These are phyloP conservation scores for Rhagoletis pomonella DNA, from an alignment of 1,140 invertebrate species.

Conservation along the genomic window DNA sequence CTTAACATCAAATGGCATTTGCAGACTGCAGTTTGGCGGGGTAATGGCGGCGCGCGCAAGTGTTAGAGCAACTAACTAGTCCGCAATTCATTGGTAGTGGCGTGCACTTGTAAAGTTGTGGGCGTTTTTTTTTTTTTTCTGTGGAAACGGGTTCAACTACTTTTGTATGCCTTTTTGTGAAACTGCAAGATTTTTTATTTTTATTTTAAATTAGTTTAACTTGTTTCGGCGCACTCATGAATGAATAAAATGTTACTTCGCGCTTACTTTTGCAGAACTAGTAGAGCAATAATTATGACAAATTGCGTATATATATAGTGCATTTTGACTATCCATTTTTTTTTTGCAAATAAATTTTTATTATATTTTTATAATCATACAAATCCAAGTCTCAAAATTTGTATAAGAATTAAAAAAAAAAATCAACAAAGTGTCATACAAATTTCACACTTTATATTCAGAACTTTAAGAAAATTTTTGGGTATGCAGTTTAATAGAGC, in stretches of 20 bases:
- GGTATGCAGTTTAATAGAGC: too few relatives aligned
- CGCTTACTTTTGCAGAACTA: too few relatives aligned
- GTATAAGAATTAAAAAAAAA: too few relatives aligned
- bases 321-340: too few relatives aligned
- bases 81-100: neutral
- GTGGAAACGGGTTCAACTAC: neutral
- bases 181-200: neutral
- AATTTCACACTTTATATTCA: too few relatives aligned
- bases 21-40: neutral
- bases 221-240: neutral
- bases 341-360: too few relatives aligned
- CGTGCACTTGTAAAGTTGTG: neutral
- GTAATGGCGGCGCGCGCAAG: neutral
- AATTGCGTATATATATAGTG: too few relatives aligned
- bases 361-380: too few relatives aligned
- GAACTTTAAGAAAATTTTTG: too few relatives aligned
- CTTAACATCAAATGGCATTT: neutral
- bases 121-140: neutral
- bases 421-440: too few relatives aligned
- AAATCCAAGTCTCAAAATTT: too few relatives aligned
- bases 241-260: neutral
- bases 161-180: neutral
- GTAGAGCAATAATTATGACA: too few relatives aligned
- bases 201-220: neutral
- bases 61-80: neutral